A percentile compares a stretch with the other conserved stretches of the same genome.
These are phyloP conservation scores for Pteronotus mesoamericanus DNA, from an alignment of 2,797 vertebrate genomes.

Conservation along the genomic window DNA sequence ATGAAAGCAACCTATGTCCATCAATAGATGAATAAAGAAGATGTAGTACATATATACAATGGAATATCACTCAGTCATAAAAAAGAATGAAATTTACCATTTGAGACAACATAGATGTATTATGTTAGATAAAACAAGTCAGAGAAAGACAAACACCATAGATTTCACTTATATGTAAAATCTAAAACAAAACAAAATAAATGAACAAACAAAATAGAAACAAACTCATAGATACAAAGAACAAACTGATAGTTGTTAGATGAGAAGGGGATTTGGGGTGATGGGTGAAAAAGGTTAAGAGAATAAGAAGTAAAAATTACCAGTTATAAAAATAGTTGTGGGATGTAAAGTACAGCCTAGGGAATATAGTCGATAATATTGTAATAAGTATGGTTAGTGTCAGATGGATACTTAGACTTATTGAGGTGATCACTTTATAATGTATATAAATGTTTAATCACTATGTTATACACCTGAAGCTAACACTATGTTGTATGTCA, in stretches of 20 bases:
- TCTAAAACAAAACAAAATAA: neutral
- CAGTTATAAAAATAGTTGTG: neutral
- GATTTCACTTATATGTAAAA: neutral
- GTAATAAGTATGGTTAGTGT: neutral
- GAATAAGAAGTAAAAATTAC: neutral
- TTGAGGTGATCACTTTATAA: neutral
- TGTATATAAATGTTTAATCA: neutral
- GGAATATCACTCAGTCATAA: neutral
- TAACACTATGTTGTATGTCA: neutral
- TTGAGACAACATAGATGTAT: neutral
- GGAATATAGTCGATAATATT: neutral
- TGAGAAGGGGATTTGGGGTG: neutral
- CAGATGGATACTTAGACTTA: neutral
- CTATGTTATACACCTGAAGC: neutral
- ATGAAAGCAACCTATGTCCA: neutral
- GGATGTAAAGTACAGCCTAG: neutral
- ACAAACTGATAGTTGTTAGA: neutral
- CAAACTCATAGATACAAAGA: neutral
- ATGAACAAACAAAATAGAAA: neutral
- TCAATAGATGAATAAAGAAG: neutral
- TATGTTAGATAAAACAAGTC: neutral
- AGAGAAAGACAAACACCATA: neutral
- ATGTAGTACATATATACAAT: neutral
- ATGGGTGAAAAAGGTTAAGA: neutral
- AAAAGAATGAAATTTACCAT: neutral